Evolutionary conservation across 2,797 vertebrate genomes (phyloP), one percentile per base, ranked within the genome.

Genomic region (Sarcoramphus papa): DNA sequence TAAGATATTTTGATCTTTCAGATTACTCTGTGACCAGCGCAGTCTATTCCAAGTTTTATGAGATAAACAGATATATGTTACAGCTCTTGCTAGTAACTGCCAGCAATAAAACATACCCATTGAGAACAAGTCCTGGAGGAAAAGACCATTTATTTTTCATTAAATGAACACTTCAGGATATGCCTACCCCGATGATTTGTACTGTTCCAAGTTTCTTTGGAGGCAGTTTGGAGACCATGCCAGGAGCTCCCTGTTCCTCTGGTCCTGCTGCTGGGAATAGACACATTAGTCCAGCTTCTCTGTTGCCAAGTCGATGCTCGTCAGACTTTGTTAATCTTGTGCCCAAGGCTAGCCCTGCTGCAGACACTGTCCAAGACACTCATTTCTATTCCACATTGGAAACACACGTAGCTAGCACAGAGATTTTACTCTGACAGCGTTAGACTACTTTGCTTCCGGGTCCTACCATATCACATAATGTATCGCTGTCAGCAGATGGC

Each of bases 101-200:
- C 88, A 82, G 69, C 82, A 95, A 82, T 74, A 92, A 95, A 95
- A 88, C 27, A 74, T 27, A 87, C 5, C 28, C 48, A 57, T 30
- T 43, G 81, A 93, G 20, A 91, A 53, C 56, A 54, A 87, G 65
- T 87, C 80, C 86, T 91, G 33, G 56, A 97, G 64, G 64, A 95
- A 93, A 90, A n/a, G 28, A 80, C 31, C 57, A 85, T 91, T 95
- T 95, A 92, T 95, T 92, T 95, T 92, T 77, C 83, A 94, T 91
- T 97, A 95, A 95, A 95, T 48, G 37, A 27, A 19, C 56, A 77
- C 85, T 94, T 91, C 88, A 89, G 84, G 83, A 79, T 92, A 94
- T 67, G 93, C 77, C 63, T 87, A 51, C 14, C 8, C 59, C 50
- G 45, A 64, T 24, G 35, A 82, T 85, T 57, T 88, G 77, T 90